Base-by-base conservation (phyloP, 2,888 invertebrate genomes). In the Nephrotoma flavescens region DNA sequence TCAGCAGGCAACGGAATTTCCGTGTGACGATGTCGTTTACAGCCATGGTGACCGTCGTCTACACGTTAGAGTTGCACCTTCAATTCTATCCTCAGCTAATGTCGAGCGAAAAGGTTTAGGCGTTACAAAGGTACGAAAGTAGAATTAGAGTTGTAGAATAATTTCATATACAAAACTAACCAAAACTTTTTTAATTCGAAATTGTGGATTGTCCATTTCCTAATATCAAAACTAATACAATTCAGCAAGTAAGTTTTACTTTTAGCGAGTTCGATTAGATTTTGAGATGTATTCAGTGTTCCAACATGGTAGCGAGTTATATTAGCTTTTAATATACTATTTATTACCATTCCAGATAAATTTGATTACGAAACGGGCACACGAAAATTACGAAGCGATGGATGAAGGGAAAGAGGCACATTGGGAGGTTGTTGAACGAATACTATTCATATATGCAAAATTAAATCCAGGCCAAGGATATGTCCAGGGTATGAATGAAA, bases 401-500 rank as follows among this genome's bases (percentile, higher is more conserved):
- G 94, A 95, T 11, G 97, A 97, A 89, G 98, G 98, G 0, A 95
- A 96, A 89, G 98, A 99, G 91, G 98, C 98, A 0, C 99, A 99
- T 90, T 99, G 99, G 99, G 99, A 99, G 92, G 98, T 99, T 4
- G 97, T 98, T 0, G 98, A 99, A 91, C 93, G 99, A 87, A 97
- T 99, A 91, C 93, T 99, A 87, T 99, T 99, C 92, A 93, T 99
- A 0, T 99, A 99, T 91, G 98, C 98, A 0, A 99, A 99, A 92
- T 93, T 99, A 12, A 99, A 99, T 93, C 98, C 99, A 0, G 99
- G 99, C 0, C 98, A 99, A 90, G 96, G 98, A 11, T 97, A 97
- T 90, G 97, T 97, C 0, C 97, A 99, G 92, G 99, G 99, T 86
- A 99, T 99, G 99, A 99, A 99, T 92, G 99, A 99, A 92, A 98